Evolutionary conservation across 2,888 invertebrate species (phyloP), one percentile per base, ranked within the genome.

Genomic region (Platycheirus rosarum): DNA sequence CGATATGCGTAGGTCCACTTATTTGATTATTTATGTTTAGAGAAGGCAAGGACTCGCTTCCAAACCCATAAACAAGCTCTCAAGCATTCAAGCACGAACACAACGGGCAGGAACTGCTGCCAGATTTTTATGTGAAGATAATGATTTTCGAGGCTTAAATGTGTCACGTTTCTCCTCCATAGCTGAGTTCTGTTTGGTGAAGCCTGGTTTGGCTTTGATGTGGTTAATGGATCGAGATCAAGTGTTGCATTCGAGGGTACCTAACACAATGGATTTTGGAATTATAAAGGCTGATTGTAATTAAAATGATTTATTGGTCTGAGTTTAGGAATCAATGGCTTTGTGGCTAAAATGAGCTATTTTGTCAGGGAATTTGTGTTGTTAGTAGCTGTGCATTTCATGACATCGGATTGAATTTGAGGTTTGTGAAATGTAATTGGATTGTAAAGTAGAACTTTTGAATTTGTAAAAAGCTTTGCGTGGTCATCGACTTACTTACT

Each of bases 81-180:
- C 44, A 60, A 60, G 42, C 44, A 60, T 29, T 26, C 60, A n/a
- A 29, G 16, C 42, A 60, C 60, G 42, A 55, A 55, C 23, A 1
- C 2, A 37, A 48, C 48, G 55, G 13, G 14, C 42, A 11, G 2
- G 26, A 26, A 60, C 60, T 13, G 46, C 53, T 70, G 51, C 14
- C 11, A n/a, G 65, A 75, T 65, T 75, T 70, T 71, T 70, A 70
- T 80, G 65, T 65, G 53, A 70, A 66, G 76, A 48, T 75, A 80
- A 75, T 65, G 75, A 70, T 49, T 75, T 63, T 65, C 51, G 60
- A 57, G 42, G 49, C 75, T 57, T 51, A 60, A 75, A 65, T 35
- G 75, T 70, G 69, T 69, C 69, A 46, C 44, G 69, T 75, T 74
- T n/a, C n/a, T n/a, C n/a, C n/a, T n/a, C n/a, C n/a, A 9, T 8